Percentiles rank a stretch among this genome's conserved stretches.
Conservation (phyloP, 2,888 invertebrate species). For the Melanostoma scalare region DNA sequence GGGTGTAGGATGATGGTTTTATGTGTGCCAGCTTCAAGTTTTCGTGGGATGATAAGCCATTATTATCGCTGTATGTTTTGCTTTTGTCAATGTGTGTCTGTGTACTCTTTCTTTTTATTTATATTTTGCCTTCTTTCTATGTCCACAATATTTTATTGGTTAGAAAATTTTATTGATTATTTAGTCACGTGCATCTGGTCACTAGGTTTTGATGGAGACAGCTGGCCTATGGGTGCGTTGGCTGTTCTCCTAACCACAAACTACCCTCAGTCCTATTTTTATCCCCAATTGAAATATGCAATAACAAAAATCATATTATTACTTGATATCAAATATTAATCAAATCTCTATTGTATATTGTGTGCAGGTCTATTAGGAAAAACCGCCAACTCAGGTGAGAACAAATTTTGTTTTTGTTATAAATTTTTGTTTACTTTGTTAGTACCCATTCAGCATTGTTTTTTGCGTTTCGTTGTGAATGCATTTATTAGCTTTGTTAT, state of each 20-base stretch:
- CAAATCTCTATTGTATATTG: constrained; percentile 65
- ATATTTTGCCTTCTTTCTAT: constrained; percentile 25
- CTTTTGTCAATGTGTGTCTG: constrained; percentile 14
- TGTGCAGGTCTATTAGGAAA: constrained; percentile 81
- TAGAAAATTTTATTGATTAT: constrained; percentile 61
- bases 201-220: not conserved
- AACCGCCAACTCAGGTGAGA: constrained; percentile 81
- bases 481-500: constrained; percentile 54
- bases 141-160: constrained; percentile 40
- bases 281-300: constrained; percentile 51
- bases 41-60: constrained; percentile 52
- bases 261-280: constrained; percentile 33
- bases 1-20: constrained; percentile 31
- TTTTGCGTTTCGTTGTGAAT: constrained; percentile 59
- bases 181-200: constrained; percentile 58
- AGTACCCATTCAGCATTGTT: constrained; percentile 13
- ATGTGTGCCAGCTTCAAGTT: constrained; percentile 8
- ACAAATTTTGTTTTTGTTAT: not conserved
- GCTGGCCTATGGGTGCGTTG: not conserved
- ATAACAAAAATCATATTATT: constrained; percentile 37
- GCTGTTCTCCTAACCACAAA: not conserved
- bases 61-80: constrained; percentile 45
- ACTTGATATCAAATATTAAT: constrained; percentile 63
- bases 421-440: constrained; percentile 17
- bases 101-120: constrained; percentile 25